Evolutionary conservation across 2,797 vertebrate genomes (phyloP).

Genomic region (Mallotus villosus): DNA sequence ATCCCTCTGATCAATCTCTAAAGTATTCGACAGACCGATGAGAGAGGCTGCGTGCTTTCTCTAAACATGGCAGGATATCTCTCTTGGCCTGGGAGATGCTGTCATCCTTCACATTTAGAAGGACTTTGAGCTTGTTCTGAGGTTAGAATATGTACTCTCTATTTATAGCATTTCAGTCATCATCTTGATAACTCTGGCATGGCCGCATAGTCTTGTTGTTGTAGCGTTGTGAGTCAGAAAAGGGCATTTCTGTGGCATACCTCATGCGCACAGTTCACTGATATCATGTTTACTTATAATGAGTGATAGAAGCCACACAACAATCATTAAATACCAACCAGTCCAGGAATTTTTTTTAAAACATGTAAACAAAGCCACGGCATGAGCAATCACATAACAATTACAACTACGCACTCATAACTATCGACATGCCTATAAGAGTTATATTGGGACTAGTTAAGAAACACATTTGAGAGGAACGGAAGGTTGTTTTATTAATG

Average conservation of each 20-base stretch:
- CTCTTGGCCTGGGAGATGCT: neutral
- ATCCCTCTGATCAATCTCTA: neutral
- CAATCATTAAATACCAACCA: slow-evolving; percentile 6
- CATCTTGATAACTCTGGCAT: neutral
- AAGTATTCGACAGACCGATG: neutral
- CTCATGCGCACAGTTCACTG: neutral
- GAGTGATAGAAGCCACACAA: neutral
- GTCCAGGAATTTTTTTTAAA: neutral
- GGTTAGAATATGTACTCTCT: neutral
- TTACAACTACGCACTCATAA: neutral
- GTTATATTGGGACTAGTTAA: neutral
- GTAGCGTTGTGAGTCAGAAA: neutral
- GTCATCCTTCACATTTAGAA: neutral
- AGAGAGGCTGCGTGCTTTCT: slow-evolving; percentile 4
- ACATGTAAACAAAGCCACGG: neutral
- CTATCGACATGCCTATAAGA: neutral
- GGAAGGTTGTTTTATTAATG: neutral
- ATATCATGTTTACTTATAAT: neutral
- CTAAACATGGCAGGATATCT: neutral
- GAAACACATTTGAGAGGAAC: neutral
- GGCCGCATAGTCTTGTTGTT: neutral
- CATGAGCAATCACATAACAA: neutral
- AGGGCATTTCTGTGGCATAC: neutral
- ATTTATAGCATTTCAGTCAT: neutral
- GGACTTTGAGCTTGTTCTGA: neutral